Evolutionary conservation across 2,888 invertebrate species (phyloP).

Genomic region (Drosophila helvetica): DNA sequence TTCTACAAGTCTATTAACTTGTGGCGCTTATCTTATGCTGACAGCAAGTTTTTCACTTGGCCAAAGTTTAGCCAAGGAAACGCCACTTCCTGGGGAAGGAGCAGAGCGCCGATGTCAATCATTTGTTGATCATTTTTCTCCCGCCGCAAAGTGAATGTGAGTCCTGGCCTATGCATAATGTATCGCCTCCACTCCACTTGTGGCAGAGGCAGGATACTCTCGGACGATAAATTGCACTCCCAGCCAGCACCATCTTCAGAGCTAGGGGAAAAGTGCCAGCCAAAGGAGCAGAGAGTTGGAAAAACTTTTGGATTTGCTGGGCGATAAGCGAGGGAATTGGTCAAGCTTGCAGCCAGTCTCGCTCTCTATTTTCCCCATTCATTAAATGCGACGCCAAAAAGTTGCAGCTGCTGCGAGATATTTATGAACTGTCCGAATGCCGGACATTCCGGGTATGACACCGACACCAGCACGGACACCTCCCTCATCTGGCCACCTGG

Average conservation of each 20-base stretch:
- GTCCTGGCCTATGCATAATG: constrained; percentile 63
- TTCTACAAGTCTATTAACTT: constrained; percentile 83
- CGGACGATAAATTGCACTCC: not conserved
- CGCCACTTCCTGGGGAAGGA: constrained; percentile 57
- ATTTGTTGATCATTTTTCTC: constrained; percentile 78
- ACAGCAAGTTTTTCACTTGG: constrained; percentile 82
- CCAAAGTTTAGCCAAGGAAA: constrained; percentile 62
- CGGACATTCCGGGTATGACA: constrained; percentile 17
- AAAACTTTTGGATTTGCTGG: constrained; percentile 39
- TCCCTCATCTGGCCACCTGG: constrained; percentile 6
- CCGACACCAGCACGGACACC: constrained; percentile 16
- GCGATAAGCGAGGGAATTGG: constrained; percentile 18
- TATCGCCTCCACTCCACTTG: constrained; percentile 56
- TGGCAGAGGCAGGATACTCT: not conserved
- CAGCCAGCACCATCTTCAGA: not conserved
- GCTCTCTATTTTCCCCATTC: constrained; percentile 36
- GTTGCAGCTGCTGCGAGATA: constrained; percentile 53
- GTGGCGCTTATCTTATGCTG: constrained; percentile 82
- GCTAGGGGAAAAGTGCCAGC: constrained; percentile 14
- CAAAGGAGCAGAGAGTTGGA: constrained; percentile 9
- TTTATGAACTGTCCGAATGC: constrained; percentile 70
- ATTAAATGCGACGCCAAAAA: constrained; percentile 43
- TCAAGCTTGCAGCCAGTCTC: constrained; percentile 20
- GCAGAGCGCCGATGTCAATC: constrained; percentile 77
- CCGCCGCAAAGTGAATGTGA: constrained; percentile 17